phyloP scores from a whole-genome alignment of 1,140 invertebrate genomes.

The Pomacea maculata region DNA sequence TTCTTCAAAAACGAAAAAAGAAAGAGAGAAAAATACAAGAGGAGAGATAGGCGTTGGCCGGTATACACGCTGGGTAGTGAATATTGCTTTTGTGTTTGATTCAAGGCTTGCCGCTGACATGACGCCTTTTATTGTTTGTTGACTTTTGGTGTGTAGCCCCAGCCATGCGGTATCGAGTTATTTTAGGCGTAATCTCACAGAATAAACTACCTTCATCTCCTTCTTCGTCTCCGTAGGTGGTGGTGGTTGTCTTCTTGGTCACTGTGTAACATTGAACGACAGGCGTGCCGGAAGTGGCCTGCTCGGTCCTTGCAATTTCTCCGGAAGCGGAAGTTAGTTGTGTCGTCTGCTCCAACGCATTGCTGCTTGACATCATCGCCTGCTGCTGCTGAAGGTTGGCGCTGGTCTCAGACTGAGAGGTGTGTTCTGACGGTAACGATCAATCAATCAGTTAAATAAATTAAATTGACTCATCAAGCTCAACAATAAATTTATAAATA shows the following conservation, averaged over 20 bases:
- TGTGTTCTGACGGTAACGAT: too few species aligned
- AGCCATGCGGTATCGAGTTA: too few species aligned
- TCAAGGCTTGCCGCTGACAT: too few species aligned
- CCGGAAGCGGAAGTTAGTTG: not conserved
- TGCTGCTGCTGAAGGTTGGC: not conserved
- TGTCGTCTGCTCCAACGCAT: constrained; percentile 4
- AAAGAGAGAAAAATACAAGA: not conserved
- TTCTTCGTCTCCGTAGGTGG: constrained; percentile 18
- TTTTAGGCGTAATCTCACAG: too few species aligned
- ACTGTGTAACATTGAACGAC: constrained; percentile 15
- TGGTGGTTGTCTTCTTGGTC: constrained; percentile 19
- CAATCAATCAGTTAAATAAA: too few species aligned
- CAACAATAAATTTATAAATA: too few species aligned
- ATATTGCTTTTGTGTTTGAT: too few species aligned
- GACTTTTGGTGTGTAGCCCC: too few species aligned
- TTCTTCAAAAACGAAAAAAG: not conserved
- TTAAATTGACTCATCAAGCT: too few species aligned
- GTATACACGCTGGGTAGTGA: too few species aligned
- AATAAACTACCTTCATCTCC: constrained; percentile 13
- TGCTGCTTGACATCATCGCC: not conserved
- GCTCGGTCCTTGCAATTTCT: not conserved
- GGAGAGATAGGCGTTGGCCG: too few species aligned
- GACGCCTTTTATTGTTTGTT: too few species aligned
- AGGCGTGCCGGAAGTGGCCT: not conserved
- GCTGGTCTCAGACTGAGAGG: not conserved